Conservation (phyloP, 2,797 vertebrate species). For the Galago senegalensis region DNA sequence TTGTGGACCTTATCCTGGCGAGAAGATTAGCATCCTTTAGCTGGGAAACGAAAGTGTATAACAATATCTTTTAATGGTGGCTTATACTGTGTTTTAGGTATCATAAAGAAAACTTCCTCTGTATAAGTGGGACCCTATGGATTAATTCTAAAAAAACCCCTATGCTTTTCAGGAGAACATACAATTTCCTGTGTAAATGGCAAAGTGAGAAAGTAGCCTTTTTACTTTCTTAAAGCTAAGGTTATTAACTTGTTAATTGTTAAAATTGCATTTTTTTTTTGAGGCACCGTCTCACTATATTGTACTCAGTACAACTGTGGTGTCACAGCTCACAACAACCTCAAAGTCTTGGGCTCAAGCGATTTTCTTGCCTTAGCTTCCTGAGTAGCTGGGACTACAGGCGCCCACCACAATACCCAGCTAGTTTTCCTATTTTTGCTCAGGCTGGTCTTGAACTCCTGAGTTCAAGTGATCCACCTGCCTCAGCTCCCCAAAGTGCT, state of each 20-base stretch:
- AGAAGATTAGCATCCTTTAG: neutral
- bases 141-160: neutral
- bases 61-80: neutral
- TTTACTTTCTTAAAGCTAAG: neutral
- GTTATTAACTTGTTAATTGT: neutral
- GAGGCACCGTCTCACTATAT: too few relatives aligned
- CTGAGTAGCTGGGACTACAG: too few relatives aligned
- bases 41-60: neutral
- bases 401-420: too few relatives aligned
- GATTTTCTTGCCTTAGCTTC: too few relatives aligned
- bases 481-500: too few relatives aligned
- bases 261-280: too few relatives aligned
- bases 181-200: rapidly evolving
- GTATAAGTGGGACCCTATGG: neutral
- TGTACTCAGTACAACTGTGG: too few relatives aligned
- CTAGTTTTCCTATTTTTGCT: too few relatives aligned
- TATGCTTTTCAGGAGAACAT: neutral
- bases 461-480: too few relatives aligned
- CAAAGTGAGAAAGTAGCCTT: neutral
- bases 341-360: too few relatives aligned
- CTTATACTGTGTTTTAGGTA: neutral
- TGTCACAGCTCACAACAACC: too few relatives aligned
- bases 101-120: neutral
- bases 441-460: too few relatives aligned
- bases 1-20: neutral